Evolutionary conservation across 2,888 invertebrate species (phyloP).

Genomic region (Sialis lutaria): DNA sequence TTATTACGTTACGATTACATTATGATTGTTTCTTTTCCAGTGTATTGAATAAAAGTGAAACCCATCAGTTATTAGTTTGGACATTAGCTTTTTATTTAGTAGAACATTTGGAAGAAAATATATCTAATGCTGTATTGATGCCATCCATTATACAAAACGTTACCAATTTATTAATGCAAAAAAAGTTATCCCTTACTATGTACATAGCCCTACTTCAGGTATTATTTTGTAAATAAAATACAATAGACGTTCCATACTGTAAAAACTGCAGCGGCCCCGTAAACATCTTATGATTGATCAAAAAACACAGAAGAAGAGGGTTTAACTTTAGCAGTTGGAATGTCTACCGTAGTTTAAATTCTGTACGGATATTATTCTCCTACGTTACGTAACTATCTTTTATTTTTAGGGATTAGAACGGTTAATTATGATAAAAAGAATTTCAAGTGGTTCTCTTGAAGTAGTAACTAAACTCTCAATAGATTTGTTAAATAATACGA

Average conservation of each 20-base stretch:
- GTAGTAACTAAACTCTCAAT: conserved; percentile 49
- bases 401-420: conserved; percentile 46
- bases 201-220: conserved; percentile 30
- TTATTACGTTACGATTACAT: too few species aligned
- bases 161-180: conserved; percentile 28
- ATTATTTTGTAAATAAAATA: conserved; percentile 16
- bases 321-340: conserved; percentile 9
- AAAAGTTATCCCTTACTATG: conserved; percentile 27
- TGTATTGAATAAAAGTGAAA: conserved; percentile 23
- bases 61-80: conserved; percentile 55
- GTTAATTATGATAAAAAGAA: conserved; percentile 37
- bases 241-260: conserved; percentile 8
- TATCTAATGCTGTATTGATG: conserved; percentile 36
- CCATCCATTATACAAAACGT: conserved; percentile 38
- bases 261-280: too few species aligned
- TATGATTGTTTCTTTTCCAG: too few species aligned
- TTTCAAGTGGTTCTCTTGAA: conserved; percentile 37
- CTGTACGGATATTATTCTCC: not conserved
- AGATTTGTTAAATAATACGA: conserved; percentile 48
- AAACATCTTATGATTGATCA: conserved; percentile 21
- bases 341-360: conserved; percentile 5
- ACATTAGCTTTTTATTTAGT: conserved; percentile 56
- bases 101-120: conserved; percentile 50
- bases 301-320: conserved; percentile 9
- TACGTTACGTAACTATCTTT: conserved; percentile 5